Evolutionary conservation across 2,888 invertebrate genomes (phyloP).

Genomic region (Ommatoiulus sabulosus): DNA sequence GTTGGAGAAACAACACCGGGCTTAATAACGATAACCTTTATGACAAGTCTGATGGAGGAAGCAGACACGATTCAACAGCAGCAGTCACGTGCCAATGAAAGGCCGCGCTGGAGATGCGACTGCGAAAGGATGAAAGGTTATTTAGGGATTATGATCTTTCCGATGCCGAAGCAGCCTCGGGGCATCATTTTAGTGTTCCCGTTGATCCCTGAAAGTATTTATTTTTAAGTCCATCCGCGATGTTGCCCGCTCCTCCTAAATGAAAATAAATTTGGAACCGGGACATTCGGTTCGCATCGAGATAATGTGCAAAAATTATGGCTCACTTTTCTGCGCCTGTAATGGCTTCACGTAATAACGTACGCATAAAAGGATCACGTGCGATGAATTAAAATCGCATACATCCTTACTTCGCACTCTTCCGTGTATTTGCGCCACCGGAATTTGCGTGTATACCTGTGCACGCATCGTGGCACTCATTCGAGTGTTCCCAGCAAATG

Average conservation of each 20-base stretch:
- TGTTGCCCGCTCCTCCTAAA: neutral
- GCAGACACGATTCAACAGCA: neutral
- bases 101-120: constrained; percentile 14
- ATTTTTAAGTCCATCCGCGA: constrained; percentile 1
- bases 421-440: neutral
- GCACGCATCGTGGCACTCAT: neutral
- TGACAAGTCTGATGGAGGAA: constrained; percentile 48
- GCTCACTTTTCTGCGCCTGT: neutral
- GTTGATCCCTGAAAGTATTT: constrained; percentile 27
- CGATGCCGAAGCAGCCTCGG: neutral
- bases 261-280: neutral
- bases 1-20: constrained; percentile 41
- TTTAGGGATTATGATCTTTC: constrained; percentile 47
- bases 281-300: constrained; percentile 36
- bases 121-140: constrained; percentile 49
- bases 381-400: constrained; percentile 25
- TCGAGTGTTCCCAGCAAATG: neutral
- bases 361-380: constrained; percentile 33
- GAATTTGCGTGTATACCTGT: neutral
- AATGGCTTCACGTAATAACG: constrained; percentile 29
- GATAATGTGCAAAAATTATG: constrained; percentile 40
- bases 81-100: constrained; percentile 26
- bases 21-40: constrained; percentile 47
- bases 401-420: neutral
- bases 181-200: constrained; percentile 36